Evolutionary conservation across 2,888 invertebrate species (phyloP).

Genomic region (Fragum whitleyi): DNA sequence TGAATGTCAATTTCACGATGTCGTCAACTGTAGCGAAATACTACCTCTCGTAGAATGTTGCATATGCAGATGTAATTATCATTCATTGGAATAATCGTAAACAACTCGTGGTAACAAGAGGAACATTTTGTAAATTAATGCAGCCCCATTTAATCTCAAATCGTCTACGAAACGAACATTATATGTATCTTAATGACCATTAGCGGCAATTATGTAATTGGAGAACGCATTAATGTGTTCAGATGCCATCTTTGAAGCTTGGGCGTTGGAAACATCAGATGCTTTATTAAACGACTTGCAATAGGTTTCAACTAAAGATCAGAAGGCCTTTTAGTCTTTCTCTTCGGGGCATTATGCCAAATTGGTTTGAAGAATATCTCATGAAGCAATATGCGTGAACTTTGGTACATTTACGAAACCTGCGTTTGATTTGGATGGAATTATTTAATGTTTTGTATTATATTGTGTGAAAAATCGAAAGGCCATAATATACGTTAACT

Average conservation of each 20-base stretch:
- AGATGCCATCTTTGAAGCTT: slow-evolving; percentile 48
- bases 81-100: slow-evolving; percentile 49
- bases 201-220: slow-evolving; percentile 58
- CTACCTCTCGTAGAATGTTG: not conserved
- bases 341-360: not conserved
- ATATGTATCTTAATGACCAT: slow-evolving; percentile 58
- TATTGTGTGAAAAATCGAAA: not conserved
- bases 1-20: too few relatives aligned
- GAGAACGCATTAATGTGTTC: slow-evolving; percentile 52
- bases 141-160: slow-evolving; percentile 55
- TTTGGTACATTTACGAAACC: not conserved
- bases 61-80: slow-evolving; percentile 25
- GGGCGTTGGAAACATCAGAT: slow-evolving; percentile 30
- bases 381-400: not conserved
- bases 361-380: not conserved
- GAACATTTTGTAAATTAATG: slow-evolving; percentile 57
- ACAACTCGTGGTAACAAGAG: slow-evolving; percentile 49
- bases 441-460: not conserved
- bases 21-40: too few relatives aligned
- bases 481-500: too few relatives aligned
- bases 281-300: slow-evolving; percentile 19
- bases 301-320: slow-evolving; percentile 1
- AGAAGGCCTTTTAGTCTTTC: not conserved
- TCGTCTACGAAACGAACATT: slow-evolving; percentile 53
- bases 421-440: not conserved